These are phyloP conservation scores for Trichomycterus rosablanca DNA, from an alignment of 2,113 vertebrate species.

Conservation along the genomic window DNA sequence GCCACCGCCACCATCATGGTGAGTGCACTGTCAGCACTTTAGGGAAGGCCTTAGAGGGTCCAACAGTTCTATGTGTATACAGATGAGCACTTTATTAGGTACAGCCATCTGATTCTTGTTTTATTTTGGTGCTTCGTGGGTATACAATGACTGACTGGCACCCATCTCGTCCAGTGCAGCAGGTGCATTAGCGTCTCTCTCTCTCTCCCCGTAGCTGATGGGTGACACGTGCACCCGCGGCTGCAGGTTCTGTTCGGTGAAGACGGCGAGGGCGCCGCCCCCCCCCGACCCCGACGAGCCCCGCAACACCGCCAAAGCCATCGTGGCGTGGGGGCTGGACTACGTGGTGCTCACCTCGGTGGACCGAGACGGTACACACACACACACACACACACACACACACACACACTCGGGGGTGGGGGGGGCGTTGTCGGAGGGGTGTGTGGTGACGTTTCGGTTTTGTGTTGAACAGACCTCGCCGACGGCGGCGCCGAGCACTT, in stretches of 20 bases:
- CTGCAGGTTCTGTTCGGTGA: slow-evolving; percentile 94
- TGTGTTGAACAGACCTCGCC: slow-evolving; percentile 73
- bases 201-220: slow-evolving; percentile 75
- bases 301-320: slow-evolving; percentile 84
- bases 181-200: too few relatives aligned
- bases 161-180: too few relatives aligned
- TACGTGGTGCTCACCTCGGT: slow-evolving; percentile 97
- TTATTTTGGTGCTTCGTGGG: too few relatives aligned
- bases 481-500: slow-evolving; percentile 92
- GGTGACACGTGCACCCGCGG: slow-evolving; percentile 96
- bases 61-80: too few relatives aligned
- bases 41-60: too few relatives aligned
- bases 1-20: slow-evolving; percentile 98
- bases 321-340: slow-evolving; percentile 92
- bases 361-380: slow-evolving; percentile 85
- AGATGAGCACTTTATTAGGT: too few relatives aligned
- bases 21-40: slow-evolving; percentile 39
- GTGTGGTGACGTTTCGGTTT: background rate
- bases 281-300: slow-evolving; percentile 84
- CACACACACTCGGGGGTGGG: too few relatives aligned
- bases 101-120: too few relatives aligned
- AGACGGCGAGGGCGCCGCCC: slow-evolving; percentile 82
- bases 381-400: slow-evolving; percentile 28
- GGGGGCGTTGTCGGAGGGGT: background rate
- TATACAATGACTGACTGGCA: too few relatives aligned